phyloP scores from a whole-genome alignment of 1,140 invertebrate genomes.

The Colletes gigas region DNA sequence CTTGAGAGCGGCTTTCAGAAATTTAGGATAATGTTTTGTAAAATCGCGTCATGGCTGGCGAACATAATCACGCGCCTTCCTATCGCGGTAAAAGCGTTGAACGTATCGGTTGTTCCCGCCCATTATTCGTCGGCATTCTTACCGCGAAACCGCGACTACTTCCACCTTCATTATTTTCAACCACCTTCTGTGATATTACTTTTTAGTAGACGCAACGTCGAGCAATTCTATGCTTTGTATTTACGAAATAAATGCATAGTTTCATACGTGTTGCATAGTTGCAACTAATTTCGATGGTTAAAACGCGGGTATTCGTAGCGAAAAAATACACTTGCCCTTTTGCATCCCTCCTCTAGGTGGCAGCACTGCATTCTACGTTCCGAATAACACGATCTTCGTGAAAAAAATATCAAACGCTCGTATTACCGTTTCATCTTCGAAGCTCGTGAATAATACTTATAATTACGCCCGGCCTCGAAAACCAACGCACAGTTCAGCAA shows the following conservation, averaged over 20 bases:
- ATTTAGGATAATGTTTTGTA: slow-evolving; percentile 17
- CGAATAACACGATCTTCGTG: background rate
- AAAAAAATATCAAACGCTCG: too few species aligned
- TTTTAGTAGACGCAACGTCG: background rate
- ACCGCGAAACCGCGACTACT: background rate
- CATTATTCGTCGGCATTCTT: slow-evolving; percentile 7
- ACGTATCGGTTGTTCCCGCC: slow-evolving; percentile 39
- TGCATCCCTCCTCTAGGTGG: too few species aligned
- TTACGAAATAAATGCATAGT: too few species aligned
- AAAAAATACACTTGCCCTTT: too few species aligned
- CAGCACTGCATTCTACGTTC: too few species aligned
- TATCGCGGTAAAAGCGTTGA: slow-evolving; percentile 48
- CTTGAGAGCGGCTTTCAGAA: slow-evolving; percentile 15
- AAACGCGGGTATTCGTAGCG: too few species aligned
- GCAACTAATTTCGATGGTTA: too few species aligned
- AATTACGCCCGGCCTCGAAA: background rate
- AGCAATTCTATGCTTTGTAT: background rate
- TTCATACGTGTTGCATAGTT: too few species aligned
- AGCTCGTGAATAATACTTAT: background rate
- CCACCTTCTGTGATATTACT: background rate
- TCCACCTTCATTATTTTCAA: slow-evolving; percentile 2
- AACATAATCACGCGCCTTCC: slow-evolving; percentile 23
- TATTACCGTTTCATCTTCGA: background rate
- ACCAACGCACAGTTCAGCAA: too few species aligned
- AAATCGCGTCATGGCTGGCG: slow-evolving; percentile 23